Conservation (phyloP, 2,888 invertebrate genomes). For the Iphiclides podalirius region DNA sequence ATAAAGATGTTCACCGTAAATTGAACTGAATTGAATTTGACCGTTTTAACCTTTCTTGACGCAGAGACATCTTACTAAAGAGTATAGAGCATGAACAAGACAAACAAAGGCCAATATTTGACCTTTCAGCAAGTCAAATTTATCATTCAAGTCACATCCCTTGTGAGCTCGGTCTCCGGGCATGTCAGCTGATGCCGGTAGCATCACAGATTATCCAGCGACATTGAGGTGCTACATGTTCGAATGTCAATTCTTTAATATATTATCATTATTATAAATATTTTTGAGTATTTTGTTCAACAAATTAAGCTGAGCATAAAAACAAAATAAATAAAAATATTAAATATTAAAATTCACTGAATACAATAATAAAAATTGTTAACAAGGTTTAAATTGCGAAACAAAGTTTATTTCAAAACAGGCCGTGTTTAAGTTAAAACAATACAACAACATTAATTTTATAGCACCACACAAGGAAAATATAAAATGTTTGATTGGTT, state of each 20-base stretch:
- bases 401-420: too few species aligned
- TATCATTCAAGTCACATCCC: constrained; percentile 47
- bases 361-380: too few species aligned
- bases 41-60: constrained; percentile 5
- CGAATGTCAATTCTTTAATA: constrained; percentile 52
- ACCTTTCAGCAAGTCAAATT: constrained; percentile 40
- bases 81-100: constrained; percentile 23
- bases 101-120: constrained; percentile 39
- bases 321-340: too few species aligned
- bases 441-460: too few species aligned
- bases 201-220: constrained; percentile 54
- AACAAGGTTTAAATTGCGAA: too few species aligned
- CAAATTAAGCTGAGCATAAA: too few species aligned
- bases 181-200: constrained; percentile 39
- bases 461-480: too few species aligned
- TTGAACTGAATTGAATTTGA: constrained; percentile 16
- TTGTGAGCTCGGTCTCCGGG: constrained; percentile 35
- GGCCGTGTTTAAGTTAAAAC: too few species aligned
- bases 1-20: not conserved
- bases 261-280: too few species aligned
- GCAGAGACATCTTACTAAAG: constrained; percentile 7
- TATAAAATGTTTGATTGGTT: too few species aligned
- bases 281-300: too few species aligned
- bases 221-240: constrained; percentile 52
- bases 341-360: too few species aligned